These are phyloP conservation scores for Lepidocyrtinus sp. DNA, from an alignment of 2,888 invertebrate species.

Conservation along the genomic window DNA sequence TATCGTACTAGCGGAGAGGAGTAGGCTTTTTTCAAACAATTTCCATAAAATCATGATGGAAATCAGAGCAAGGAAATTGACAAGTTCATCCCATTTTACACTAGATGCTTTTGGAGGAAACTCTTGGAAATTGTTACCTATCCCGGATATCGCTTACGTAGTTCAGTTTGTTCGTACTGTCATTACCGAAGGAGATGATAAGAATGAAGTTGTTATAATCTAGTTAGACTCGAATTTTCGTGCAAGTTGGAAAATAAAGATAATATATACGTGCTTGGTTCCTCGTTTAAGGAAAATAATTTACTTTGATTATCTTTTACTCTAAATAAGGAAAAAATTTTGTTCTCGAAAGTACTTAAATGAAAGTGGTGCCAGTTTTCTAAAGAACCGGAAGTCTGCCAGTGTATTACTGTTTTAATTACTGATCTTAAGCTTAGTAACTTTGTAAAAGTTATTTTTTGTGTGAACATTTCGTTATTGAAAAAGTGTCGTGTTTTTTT, in stretches of 20 bases:
- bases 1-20: no score
- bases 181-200: neutral
- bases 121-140: constrained; percentile 54
- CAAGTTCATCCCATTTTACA: constrained; percentile 17
- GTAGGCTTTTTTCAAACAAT: no score
- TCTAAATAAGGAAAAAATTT: no score
- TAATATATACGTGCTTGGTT: neutral
- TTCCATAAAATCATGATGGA: constrained; percentile 25
- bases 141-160: constrained; percentile 41
- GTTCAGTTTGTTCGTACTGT: constrained; percentile 1
- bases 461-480: neutral
- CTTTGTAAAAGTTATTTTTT: no score
- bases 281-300: no score
- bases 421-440: no score
- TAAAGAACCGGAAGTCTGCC: neutral
- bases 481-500: neutral
- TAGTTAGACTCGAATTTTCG: neutral
- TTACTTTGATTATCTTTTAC: no score
- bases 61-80: neutral
- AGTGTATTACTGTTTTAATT: no score
- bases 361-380: neutral
- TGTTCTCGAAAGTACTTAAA: no score
- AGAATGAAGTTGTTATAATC: neutral
- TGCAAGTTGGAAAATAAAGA: neutral
- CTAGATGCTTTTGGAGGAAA: constrained; percentile 17